Percentiles rank a stretch among this genome's conserved stretches.
Conservation (phyloP, 2,797 vertebrate genomes). For the Cheirogaleus major region DNA sequence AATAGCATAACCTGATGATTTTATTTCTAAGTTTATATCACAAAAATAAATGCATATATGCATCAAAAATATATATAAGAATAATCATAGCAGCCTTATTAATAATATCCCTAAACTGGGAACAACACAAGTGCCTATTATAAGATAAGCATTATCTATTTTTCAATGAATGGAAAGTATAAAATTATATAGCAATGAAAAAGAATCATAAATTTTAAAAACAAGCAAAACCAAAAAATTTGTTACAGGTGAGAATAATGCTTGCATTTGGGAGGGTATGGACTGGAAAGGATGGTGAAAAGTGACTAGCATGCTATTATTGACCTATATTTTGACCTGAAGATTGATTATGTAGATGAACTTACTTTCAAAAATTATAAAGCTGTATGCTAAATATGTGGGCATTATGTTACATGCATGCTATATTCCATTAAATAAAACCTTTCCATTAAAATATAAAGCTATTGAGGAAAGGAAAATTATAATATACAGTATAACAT, state of each 20-base stretch:
- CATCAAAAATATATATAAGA: neutral
- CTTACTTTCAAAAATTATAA: neutral
- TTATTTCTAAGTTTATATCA: neutral
- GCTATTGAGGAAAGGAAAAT: neutral
- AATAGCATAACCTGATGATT: neutral
- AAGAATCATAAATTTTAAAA: neutral
- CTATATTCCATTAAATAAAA: neutral
- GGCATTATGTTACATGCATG: neutral
- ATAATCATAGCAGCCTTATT: neutral
- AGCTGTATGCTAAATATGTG: neutral
- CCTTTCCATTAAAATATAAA: neutral
- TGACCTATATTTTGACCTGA: neutral
- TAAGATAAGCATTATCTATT: neutral
- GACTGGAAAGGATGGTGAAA: neutral
- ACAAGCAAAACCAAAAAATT: neutral
- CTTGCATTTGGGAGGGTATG: neutral
- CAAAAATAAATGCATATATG: neutral
- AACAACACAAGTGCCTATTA: neutral
- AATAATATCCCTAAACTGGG: neutral
- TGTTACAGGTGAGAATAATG: neutral
- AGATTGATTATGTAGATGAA: neutral
- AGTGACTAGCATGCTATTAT: neutral
- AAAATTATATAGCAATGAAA: neutral
- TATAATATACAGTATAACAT: neutral
- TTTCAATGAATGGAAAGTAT: neutral